phyloP scores from a whole-genome alignment of 2,888 invertebrate genomes.

The Poecilobothrus nobilitatus region DNA sequence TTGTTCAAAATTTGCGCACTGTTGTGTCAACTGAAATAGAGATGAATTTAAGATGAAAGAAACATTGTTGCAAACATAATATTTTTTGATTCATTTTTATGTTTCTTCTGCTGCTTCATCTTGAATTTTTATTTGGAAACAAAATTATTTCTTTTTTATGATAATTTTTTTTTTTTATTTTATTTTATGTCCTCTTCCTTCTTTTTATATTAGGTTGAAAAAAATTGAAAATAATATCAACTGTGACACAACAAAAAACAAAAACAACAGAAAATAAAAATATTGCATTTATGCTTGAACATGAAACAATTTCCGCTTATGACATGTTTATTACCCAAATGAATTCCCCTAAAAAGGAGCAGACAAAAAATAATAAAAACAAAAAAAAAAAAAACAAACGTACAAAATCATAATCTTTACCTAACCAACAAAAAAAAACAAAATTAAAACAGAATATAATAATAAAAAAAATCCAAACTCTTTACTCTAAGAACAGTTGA shows the following conservation, averaged over 20 bases:
- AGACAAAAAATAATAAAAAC: too few species aligned
- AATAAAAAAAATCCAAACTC: neutral
- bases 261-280: neutral
- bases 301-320: constrained; percentile 6
- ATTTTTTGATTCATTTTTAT: too few species aligned
- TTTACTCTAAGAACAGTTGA: neutral
- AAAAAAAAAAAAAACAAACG: neutral
- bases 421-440: neutral
- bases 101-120: neutral
- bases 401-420: too few species aligned
- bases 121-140: neutral
- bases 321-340: constrained; percentile 6
- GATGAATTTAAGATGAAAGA: too few species aligned
- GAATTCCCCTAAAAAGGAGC: neutral
- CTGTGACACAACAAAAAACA: neutral
- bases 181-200: neutral
- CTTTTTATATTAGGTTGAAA: neutral
- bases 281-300: neutral
- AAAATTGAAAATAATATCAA: neutral
- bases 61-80: too few species aligned
- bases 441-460: neutral
- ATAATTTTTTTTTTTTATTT: neutral
- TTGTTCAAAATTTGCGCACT: too few species aligned
- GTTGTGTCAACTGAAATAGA: too few species aligned
- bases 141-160: constrained; percentile 3